Conservation (phyloP, 2,113 vertebrate species). For the Drymodes brunneopygia region DNA sequence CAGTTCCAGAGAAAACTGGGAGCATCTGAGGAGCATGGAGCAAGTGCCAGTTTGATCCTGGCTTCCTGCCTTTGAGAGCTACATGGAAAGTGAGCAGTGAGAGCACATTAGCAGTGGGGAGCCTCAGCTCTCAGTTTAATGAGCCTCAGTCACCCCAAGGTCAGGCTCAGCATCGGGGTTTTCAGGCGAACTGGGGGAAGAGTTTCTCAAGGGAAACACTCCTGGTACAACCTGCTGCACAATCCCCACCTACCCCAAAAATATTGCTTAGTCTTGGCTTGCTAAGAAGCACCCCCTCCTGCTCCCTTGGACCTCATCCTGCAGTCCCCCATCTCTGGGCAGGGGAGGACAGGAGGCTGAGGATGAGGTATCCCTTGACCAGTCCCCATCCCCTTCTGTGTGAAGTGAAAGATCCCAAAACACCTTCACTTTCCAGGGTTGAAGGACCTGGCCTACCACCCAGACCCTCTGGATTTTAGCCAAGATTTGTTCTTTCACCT, state of each 20-base stretch:
- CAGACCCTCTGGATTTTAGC: background rate
- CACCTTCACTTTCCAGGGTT: rapidly evolving
- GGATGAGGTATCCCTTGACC: background rate
- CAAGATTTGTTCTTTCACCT: background rate
- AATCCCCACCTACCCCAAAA: background rate
- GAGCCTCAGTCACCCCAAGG: background rate
- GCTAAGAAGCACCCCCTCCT: background rate
- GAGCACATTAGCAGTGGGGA: rapidly evolving
- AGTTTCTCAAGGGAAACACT: background rate
- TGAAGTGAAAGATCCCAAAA: background rate
- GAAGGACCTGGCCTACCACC: background rate
- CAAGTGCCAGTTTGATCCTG: background rate
- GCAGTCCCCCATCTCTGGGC: too few relatives aligned
- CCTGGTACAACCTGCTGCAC: background rate
- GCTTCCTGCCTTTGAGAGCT: background rate
- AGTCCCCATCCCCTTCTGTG: background rate
- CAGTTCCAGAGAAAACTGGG: background rate
- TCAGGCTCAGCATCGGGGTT: background rate
- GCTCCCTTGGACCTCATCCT: background rate
- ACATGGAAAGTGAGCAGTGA: rapidly evolving
- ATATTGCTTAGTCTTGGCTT: background rate
- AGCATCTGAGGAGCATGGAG: background rate
- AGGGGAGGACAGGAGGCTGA: background rate
- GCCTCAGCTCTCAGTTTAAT: background rate
- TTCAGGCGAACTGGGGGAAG: background rate